Base-by-base conservation (phyloP, 2,888 invertebrate genomes). In the Stenoptilia bipunctidactyla region DNA sequence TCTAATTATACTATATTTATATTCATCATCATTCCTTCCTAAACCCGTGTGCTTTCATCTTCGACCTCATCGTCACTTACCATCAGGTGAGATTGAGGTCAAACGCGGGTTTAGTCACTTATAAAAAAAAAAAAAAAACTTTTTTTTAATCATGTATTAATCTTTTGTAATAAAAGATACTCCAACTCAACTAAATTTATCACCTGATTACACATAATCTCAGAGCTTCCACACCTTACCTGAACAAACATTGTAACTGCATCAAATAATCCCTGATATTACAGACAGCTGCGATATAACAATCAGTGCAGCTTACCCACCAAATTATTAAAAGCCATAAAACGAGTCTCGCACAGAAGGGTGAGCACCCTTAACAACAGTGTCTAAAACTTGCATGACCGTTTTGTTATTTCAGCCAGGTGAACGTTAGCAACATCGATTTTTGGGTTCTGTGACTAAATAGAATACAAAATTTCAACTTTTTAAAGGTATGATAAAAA, bases 311-410 rank as follows among this genome's bases (percentile, higher is more conserved):
- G 77, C 77, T 79, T 76, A 74, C 68, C 58, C 53, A 72, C 67
- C 68, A 75, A 76, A 80, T 80, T 80, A 75, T 82, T 77, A 80
- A 83, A 82, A 77, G 76, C 77, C 72, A 73, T 83, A 80, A 83
- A 80, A 80, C 80, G 77, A 75, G 76, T 76, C 70, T 61, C 53
- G 49, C 55, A 58, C 58, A 61, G 66, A 74, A 77, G 82, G 82
- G 82, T 80, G 79, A 74, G 71, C 62, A 70, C 79, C 80, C 80
- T 66, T 66, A 64, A 66, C 66, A 63, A 68, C 61, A 67, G 66
- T 75, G 74, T 68, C 68, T 63, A 56, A 60, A 66, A 64, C 67
- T 72, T 55, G 68, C 71, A 66, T 64, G 66, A 69, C 58, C 67
- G 61, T 67, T 68, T 68, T 76, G 74, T 75, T 79, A 72, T 75